A percentile compares a stretch with the other conserved stretches of the same genome.
These are phyloP conservation scores for Pristionchus fissidentatus DNA, from an alignment of 2,888 invertebrate genomes.

Conservation along the genomic window DNA sequence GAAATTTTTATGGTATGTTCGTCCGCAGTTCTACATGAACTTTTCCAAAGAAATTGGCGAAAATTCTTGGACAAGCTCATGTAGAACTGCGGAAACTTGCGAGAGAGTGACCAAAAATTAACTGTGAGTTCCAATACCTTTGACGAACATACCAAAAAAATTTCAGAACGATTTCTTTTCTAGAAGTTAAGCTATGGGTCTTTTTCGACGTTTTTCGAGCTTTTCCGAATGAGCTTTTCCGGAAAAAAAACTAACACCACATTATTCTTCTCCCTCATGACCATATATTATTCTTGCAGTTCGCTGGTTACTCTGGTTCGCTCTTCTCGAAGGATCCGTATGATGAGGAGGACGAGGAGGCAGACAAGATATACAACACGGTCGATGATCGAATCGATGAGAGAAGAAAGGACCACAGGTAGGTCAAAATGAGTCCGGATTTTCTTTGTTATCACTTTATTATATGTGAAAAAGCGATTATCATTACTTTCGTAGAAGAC, in stretches of 20 bases:
- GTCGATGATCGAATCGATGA: constrained; percentile 99
- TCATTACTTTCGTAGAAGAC: constrained; percentile 45
- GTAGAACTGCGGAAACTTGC: too few species aligned
- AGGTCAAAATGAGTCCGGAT: too few species aligned
- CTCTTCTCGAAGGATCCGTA: constrained; percentile 99
- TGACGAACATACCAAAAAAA: not conserved
- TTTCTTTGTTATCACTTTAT: not conserved
- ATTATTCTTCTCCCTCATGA: not conserved
- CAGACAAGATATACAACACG: constrained; percentile 97
- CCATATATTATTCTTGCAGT: constrained; percentile 79
- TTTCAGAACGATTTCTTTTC: too few species aligned
- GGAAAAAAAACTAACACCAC: too few species aligned
- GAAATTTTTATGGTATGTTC: constrained; percentile 40
- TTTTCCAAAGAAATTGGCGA: too few species aligned
- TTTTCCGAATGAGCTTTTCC: too few species aligned
- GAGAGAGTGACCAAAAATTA: too few species aligned
- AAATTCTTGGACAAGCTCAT: too few species aligned
- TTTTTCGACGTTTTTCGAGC: not conserved
- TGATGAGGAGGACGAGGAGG: constrained; percentile 99
- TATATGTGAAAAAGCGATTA: not conserved
- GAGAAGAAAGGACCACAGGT: constrained; percentile 94
- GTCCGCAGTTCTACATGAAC: too few species aligned
- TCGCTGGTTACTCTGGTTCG: constrained; percentile 98
- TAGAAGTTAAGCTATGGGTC: too few species aligned
- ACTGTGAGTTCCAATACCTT: too few species aligned